Percentiles rank a stretch among this genome's conserved stretches.
phyloP scores from a whole-genome alignment of 2,113 vertebrate species.

The Vombatus ursinus region DNA sequence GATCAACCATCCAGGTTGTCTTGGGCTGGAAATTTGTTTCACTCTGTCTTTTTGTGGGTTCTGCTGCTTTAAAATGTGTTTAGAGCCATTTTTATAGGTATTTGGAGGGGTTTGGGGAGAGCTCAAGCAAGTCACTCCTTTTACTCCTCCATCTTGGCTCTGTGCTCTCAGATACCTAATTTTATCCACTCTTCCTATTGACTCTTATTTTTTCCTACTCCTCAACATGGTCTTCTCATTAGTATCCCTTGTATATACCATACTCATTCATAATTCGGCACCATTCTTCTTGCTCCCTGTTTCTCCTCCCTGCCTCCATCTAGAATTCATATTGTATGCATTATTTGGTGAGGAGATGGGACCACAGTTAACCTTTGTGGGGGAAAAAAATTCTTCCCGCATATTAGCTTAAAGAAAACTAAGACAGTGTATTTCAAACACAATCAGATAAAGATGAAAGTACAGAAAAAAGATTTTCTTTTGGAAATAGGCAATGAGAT shows the following conservation, averaged over 20 bases:
- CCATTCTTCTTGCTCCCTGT: not conserved
- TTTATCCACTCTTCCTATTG: not conserved
- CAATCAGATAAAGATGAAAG: not conserved
- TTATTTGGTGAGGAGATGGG: not conserved
- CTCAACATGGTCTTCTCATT: not conserved
- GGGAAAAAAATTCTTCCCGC: not conserved
- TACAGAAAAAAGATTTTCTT: not conserved
- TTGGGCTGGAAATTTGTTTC: too few species aligned
- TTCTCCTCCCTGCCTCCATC: not conserved
- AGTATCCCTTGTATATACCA: not conserved
- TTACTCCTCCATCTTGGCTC: too few species aligned
- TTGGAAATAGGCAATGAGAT: not conserved
- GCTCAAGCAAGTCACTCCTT: too few species aligned
- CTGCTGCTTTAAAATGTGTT: too few species aligned
- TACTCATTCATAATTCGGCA: not conserved
- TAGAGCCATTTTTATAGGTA: too few species aligned
- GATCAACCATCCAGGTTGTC: too few species aligned
- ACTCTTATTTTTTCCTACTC: not conserved
- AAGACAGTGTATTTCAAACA: not conserved
- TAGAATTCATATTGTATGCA: not conserved
- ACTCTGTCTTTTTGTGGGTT: too few species aligned
- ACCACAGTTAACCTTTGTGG: not conserved
- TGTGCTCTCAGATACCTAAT: not conserved
- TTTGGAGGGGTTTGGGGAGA: too few species aligned
- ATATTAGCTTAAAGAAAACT: not conserved